These are phyloP conservation scores for Chaetops frenatus DNA, from an alignment of 2,113 vertebrate species.

Conservation along the genomic window DNA sequence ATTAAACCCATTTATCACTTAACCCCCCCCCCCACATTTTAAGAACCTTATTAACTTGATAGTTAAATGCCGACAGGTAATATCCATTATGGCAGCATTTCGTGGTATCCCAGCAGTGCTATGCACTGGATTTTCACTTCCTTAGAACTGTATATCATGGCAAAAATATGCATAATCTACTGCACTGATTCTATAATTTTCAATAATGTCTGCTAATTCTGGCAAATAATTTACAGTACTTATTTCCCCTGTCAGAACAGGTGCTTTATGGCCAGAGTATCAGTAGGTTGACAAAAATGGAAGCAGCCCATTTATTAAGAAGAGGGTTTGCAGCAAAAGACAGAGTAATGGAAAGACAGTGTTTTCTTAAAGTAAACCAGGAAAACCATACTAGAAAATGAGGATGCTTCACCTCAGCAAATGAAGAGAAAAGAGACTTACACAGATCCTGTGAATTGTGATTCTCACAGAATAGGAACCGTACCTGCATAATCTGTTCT, in stretches of 20 bases:
- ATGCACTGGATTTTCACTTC: neutral
- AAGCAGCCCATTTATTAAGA: neutral
- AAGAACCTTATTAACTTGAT: slow-evolving; percentile 42
- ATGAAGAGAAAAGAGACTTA: neutral
- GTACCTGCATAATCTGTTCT: slow-evolving; percentile 90
- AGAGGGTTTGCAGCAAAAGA: neutral
- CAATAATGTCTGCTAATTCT: slow-evolving; percentile 5
- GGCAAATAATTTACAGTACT: slow-evolving; percentile 47
- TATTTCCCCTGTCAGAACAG: slow-evolving; percentile 39
- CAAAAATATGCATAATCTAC: slow-evolving; percentile 1
- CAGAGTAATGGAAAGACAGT: neutral
- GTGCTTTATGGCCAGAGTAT: neutral
- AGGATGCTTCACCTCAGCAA: neutral
- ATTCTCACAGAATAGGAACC: neutral
- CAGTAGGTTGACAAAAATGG: neutral
- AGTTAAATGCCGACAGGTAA: neutral
- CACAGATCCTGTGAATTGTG: neutral
- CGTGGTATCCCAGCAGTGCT: neutral
- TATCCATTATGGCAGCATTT: neutral
- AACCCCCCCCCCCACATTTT: neutral
- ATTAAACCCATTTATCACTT: slow-evolving; percentile 55
- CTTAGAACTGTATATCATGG: neutral
- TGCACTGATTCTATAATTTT: slow-evolving; percentile 48
- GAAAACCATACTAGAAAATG: neutral
- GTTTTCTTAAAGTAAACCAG: neutral